Percentiles rank a stretch among this genome's conserved stretches.
Evolutionary conservation across 2,113 vertebrate species (phyloP).

Genomic region (Megaceryle torquata): DNA sequence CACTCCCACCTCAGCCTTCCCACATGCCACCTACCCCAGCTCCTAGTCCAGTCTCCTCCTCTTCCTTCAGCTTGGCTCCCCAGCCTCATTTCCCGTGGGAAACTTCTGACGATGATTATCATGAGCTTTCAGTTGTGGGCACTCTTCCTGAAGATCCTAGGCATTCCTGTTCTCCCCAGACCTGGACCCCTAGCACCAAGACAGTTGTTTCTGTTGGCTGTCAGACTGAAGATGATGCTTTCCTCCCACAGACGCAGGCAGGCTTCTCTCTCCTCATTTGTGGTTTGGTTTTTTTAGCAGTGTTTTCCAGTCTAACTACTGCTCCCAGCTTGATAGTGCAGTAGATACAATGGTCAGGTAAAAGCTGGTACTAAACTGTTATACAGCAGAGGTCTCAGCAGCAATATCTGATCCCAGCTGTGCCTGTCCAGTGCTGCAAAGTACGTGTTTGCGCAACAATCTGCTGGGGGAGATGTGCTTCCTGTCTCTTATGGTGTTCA

Average conservation of each 20-base stretch:
- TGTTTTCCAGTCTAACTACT: neutral
- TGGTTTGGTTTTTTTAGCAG: neutral
- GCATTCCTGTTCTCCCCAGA: neutral
- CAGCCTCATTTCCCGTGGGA: constrained; percentile 58
- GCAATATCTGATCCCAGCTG: neutral
- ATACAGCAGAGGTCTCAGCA: neutral
- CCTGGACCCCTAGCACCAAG: constrained; percentile 57
- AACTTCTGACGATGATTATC: constrained; percentile 41
- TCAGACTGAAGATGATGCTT: constrained; percentile 87
- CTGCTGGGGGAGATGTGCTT: neutral
- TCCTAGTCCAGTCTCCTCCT: constrained; percentile 46
- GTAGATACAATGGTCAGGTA: neutral
- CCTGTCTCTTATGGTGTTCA: neutral
- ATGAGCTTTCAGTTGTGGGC: constrained; percentile 39
- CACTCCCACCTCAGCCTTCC: constrained; percentile 62
- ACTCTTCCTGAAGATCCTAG: constrained; percentile 6
- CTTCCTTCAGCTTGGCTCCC: constrained; percentile 28
- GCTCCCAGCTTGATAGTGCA: neutral
- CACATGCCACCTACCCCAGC: neutral
- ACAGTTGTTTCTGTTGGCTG: constrained; percentile 86
- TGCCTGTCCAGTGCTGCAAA: neutral
- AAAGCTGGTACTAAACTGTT: neutral
- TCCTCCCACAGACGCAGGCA: constrained; percentile 86
- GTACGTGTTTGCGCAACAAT: neutral
- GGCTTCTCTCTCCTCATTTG: constrained; percentile 36